Conservation (phyloP, 35 echinoderm and acorn worm species). For the Anneissia japonica region DNA sequence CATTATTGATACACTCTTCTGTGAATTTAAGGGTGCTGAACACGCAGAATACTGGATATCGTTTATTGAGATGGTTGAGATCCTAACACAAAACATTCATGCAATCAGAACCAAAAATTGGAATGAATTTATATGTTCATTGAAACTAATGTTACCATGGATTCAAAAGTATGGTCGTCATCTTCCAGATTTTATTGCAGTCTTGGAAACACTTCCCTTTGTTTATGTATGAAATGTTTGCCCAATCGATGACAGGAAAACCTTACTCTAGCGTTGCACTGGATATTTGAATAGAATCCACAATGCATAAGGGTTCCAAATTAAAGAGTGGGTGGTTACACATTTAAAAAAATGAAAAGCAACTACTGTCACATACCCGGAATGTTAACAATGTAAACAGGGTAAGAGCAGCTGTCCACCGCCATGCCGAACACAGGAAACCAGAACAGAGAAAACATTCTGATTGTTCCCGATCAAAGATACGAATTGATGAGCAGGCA, state of each 20-base stretch:
- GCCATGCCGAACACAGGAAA: slow-evolving; percentile 24
- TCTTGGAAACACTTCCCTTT: slow-evolving; percentile 20
- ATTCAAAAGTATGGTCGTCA: slow-evolving; percentile 40
- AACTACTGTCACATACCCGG: slow-evolving; percentile 36
- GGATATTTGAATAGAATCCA: background rate
- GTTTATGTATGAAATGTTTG: no score
- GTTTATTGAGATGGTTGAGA: slow-evolving; percentile 45
- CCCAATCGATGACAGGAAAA: background rate
- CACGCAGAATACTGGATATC: no score
- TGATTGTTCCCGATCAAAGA: slow-evolving; percentile 24
- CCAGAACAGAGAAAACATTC: background rate
- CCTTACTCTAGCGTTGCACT: background rate
- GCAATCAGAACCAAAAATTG: slow-evolving; percentile 44
- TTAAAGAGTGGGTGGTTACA: background rate
- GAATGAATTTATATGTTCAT: slow-evolving; percentile 1
- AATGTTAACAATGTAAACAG: slow-evolving; percentile 38
- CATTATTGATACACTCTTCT: no score
- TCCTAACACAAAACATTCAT: slow-evolving; percentile 57
- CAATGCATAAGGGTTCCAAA: background rate
- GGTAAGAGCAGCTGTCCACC: slow-evolving; percentile 32
- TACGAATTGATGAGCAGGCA: slow-evolving; percentile 19
- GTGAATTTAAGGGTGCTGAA: no score
- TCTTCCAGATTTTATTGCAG: slow-evolving; percentile 51
- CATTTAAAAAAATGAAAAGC: slow-evolving; percentile 42
- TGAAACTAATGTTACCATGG: slow-evolving; percentile 32